phyloP scores from a whole-genome alignment of 2,888 invertebrate genomes.

The Litoditis marina region DNA sequence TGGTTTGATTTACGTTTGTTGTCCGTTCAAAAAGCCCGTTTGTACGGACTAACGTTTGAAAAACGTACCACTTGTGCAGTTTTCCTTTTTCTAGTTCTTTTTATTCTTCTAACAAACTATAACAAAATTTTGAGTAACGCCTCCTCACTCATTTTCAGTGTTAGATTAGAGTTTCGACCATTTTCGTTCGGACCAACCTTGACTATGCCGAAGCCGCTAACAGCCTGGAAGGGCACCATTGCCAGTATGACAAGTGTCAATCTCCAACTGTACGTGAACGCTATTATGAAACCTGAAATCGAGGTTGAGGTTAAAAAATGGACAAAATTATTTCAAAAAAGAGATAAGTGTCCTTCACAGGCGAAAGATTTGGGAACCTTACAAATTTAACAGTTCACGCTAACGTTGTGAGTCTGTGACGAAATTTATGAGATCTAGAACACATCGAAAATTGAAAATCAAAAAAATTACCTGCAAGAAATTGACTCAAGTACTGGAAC shows the following conservation, averaged over 20 bases:
- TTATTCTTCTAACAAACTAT: no score
- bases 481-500: slow-evolving; percentile 51
- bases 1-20: no score
- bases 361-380: no score
- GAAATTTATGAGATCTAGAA: neutral
- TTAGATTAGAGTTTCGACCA: no score
- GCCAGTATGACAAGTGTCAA: slow-evolving; percentile 62
- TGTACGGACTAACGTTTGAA: no score
- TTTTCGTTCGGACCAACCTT: slow-evolving; percentile 33
- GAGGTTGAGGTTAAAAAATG: slow-evolving; percentile 11
- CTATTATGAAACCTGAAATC: slow-evolving; percentile 55
- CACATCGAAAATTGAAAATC: neutral
- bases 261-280: slow-evolving; percentile 59
- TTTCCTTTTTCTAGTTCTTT: no score
- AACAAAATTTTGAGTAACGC: no score
- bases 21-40: no score
- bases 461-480: slow-evolving; percentile 46
- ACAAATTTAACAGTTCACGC: slow-evolving; percentile 10
- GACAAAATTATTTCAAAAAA: neutral
- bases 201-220: slow-evolving; percentile 52
- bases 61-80: no score
- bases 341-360: no score
- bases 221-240: slow-evolving; percentile 52
- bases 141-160: no score
- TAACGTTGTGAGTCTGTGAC: neutral